These are phyloP conservation scores for Thalassophryne amazonica DNA, from an alignment of 2,797 vertebrate species.

Conservation along the genomic window DNA sequence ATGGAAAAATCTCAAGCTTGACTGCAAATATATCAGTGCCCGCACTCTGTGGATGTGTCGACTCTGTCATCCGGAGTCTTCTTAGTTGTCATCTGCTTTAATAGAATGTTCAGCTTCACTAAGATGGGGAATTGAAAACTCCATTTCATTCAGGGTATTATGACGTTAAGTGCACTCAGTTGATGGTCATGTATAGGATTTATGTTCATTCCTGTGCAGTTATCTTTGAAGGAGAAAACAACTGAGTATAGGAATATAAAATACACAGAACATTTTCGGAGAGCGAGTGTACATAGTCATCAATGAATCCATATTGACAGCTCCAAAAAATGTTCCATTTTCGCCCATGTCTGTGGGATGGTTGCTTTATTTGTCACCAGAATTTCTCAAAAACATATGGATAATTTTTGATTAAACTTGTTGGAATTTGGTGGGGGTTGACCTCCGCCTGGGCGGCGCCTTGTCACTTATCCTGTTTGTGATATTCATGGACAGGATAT, in stretches of 20 bases:
- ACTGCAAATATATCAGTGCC: slow-evolving; percentile 42
- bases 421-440: no score
- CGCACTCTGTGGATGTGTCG: slow-evolving; percentile 41
- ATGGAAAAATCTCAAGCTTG: slow-evolving; percentile 36
- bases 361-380: no score
- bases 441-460: no score
- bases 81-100: slow-evolving; percentile 53
- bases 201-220: background rate
- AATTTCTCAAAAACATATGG: no score
- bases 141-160: slow-evolving; percentile 18
- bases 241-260: background rate
- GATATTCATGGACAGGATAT: no score
- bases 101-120: slow-evolving; percentile 44
- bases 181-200: slow-evolving; percentile 2
- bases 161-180: slow-evolving; percentile 22
- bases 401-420: no score
- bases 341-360: no score
- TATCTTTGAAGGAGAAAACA: background rate
- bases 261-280: background rate
- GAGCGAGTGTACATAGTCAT: background rate
- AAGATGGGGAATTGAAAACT: slow-evolving; percentile 24
- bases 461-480: no score
- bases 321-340: no score
- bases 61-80: slow-evolving; percentile 49
- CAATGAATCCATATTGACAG: background rate